Conservation (phyloP, 2,797 vertebrate species). For the Scolopax rusticola region DNA sequence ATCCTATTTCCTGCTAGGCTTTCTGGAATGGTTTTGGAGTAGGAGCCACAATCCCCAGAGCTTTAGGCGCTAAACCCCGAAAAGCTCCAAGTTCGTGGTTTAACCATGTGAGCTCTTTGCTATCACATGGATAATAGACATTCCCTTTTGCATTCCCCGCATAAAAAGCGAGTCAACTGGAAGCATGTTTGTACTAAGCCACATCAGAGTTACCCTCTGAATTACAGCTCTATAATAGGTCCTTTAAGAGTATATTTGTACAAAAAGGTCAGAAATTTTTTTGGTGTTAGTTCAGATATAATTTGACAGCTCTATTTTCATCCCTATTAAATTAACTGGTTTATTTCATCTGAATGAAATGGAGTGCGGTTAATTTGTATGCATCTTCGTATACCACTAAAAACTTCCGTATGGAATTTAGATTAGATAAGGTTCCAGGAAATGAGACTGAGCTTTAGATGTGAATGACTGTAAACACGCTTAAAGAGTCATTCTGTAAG, state of each 20-base stretch:
- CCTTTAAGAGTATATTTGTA: conserved; percentile 1
- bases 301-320: conserved; percentile 16
- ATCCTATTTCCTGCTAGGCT: not conserved
- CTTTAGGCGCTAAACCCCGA: not conserved
- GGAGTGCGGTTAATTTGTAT: conserved; percentile 11
- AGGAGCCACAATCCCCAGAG: not conserved
- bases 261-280: not conserved
- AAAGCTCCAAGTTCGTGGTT: conserved; percentile 1
- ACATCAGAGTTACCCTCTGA: conserved; percentile 30
- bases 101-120: conserved; percentile 29
- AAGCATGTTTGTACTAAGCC: conserved; percentile 16
- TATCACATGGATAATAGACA: conserved; percentile 33
- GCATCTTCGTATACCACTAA: conserved; percentile 7
- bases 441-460: conserved; percentile 18
- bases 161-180: not conserved
- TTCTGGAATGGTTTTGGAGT: not conserved
- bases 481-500: not conserved
- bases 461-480: conserved; percentile 16
- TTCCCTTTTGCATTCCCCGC: conserved; percentile 7
- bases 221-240: not conserved
- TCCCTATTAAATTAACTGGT: not conserved
- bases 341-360: conserved; percentile 20
- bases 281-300: not conserved
- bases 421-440: conserved; percentile 55
- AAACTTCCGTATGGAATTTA: conserved; percentile 31